phyloP scores from a whole-genome alignment of 2,888 invertebrate species.

The Scaptomyza polygonia region DNA sequence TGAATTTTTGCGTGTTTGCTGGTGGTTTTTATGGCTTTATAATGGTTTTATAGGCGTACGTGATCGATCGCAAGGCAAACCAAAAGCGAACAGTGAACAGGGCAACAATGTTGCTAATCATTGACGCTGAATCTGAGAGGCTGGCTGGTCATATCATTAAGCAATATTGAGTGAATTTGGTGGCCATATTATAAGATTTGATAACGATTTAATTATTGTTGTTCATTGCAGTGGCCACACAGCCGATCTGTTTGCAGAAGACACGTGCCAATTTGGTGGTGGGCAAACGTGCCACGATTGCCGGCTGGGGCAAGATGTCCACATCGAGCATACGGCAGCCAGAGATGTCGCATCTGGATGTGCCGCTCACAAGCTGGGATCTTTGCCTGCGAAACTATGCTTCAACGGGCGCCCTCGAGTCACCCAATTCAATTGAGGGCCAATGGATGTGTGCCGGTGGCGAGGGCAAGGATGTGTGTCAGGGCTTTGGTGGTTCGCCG shows the following conservation, averaged over 20 bases:
- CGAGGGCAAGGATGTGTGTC: constrained; percentile 90
- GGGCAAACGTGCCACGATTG: constrained; percentile 83
- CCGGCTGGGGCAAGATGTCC: constrained; percentile 88
- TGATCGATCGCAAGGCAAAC: constrained; percentile 18
- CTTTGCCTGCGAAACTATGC: constrained; percentile 89
- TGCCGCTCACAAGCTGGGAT: constrained; percentile 88
- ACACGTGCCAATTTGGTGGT: constrained; percentile 83
- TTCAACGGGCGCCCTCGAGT: constrained; percentile 86
- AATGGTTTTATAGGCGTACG: constrained; percentile 53
- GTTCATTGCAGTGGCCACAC: constrained; percentile 88
- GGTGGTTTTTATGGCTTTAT: constrained; percentile 70
- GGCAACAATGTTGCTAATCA: constrained; percentile 30
- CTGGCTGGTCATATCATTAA: background rate
- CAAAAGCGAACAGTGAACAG: background rate
- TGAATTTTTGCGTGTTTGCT: constrained; percentile 46
- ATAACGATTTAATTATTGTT: background rate
- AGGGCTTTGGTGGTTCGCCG: constrained; percentile 92
- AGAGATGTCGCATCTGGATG: constrained; percentile 88
- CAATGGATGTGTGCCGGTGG: constrained; percentile 90
- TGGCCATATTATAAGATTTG: background rate
- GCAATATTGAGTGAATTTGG: background rate
- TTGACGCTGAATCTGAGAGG: background rate
- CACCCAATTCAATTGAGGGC: constrained; percentile 86
- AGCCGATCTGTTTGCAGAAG: constrained; percentile 89
- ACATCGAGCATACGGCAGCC: constrained; percentile 85